Percentiles rank a stretch among this genome's conserved stretches.
Evolutionary conservation across 92 coral and sea anemone species (phyloP).

Genomic region (Epizoanthus rinbou): DNA sequence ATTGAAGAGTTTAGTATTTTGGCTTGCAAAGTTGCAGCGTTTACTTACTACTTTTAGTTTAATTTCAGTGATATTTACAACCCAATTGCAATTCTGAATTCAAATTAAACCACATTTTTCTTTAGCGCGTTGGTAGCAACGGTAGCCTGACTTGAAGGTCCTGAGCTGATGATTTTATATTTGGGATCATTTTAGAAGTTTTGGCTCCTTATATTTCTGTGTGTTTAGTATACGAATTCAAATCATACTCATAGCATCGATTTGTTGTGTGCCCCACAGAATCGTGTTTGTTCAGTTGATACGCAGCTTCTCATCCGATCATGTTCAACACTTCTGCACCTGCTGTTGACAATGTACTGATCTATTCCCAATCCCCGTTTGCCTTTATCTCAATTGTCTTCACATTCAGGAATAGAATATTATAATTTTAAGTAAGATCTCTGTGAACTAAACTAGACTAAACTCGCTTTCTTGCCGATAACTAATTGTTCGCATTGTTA

Average conservation of each 20-base stretch:
- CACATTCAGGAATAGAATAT: background rate
- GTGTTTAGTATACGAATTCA: background rate
- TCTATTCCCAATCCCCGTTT: slow-evolving; percentile 10
- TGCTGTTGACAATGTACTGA: slow-evolving; percentile 13
- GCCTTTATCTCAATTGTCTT: background rate
- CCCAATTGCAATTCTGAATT: too few relatives aligned
- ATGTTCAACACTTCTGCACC: slow-evolving; percentile 15
- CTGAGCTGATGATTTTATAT: background rate
- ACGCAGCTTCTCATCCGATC: background rate
- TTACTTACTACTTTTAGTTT: slow-evolving; percentile 22
- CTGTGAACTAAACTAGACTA: background rate
- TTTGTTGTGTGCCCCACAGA: background rate
- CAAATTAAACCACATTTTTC: slow-evolving; percentile 19
- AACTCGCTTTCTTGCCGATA: background rate
- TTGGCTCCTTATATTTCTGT: background rate
- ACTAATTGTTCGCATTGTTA: background rate
- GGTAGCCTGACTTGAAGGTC: background rate
- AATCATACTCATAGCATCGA: background rate
- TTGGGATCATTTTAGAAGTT: background rate
- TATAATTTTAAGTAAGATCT: background rate
- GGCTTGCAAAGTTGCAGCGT: background rate
- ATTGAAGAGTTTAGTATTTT: background rate
- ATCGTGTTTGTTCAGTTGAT: background rate
- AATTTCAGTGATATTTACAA: slow-evolving; percentile 4
- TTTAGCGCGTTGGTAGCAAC: slow-evolving; percentile 17